Percentiles rank a stretch among this genome's conserved stretches.
Evolutionary conservation across 2,797 vertebrate genomes (phyloP).

Genomic region (Sarcophilus harrisii): DNA sequence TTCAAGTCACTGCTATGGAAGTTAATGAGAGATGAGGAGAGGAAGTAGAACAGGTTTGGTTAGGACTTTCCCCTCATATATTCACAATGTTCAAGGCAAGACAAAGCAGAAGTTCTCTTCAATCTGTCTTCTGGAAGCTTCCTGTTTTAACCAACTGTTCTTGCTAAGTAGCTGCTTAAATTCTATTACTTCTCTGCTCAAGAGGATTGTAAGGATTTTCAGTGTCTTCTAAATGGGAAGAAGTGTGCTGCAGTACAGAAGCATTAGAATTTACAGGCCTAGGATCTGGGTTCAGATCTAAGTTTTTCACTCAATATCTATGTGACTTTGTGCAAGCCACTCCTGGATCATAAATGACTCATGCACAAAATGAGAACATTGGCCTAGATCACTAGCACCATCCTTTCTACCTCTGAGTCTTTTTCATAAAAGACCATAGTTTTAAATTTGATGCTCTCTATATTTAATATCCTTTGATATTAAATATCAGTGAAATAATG

Average conservation of each 20-base stretch:
- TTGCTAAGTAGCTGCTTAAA: not conserved
- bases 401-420: not conserved
- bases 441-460: not conserved
- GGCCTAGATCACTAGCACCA: not conserved
- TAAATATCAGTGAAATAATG: not conserved
- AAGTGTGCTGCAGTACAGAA: not conserved
- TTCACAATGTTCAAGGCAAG: not conserved
- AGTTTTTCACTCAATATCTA: not conserved
- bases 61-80: not conserved
- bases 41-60: not conserved
- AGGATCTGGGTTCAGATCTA: not conserved
- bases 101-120: not conserved
- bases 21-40: not conserved
- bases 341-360: not conserved
- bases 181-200: not conserved
- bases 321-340: not conserved
- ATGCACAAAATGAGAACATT: not conserved
- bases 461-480: not conserved
- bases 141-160: not conserved
- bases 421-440: not conserved
- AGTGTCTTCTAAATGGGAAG: not conserved
- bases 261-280: not conserved
- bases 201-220: not conserved
- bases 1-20: not conserved
- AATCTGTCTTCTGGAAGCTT: not conserved